A percentile compares a stretch with the other conserved stretches of the same genome.
Conservation (phyloP, 1,140 invertebrate species). For the Drosophila rhopaloa region DNA sequence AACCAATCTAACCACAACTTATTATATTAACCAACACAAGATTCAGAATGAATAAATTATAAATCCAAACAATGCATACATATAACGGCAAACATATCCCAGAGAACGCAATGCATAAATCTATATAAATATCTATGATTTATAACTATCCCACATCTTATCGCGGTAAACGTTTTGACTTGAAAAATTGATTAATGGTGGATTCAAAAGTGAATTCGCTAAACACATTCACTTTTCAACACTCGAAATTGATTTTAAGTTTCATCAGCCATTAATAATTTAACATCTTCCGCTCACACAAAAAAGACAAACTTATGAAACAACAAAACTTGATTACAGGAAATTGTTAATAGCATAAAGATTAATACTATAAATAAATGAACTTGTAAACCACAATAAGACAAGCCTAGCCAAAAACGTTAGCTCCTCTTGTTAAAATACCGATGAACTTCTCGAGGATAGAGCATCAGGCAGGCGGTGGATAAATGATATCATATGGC, state of each 20-base stretch:
- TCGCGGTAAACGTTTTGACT: slow-evolving; percentile 14
- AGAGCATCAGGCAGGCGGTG: slow-evolving; percentile 39
- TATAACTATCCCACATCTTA: slow-evolving; percentile 4
- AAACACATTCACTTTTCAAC: slow-evolving; percentile 7
- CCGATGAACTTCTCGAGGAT: slow-evolving; percentile 25
- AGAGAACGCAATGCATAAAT: slow-evolving; percentile 53
- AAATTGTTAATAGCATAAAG: slow-evolving; percentile 74
- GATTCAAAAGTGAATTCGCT: slow-evolving; percentile 1
- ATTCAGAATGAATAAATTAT: slow-evolving; percentile 43
- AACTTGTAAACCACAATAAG: slow-evolving; percentile 35
- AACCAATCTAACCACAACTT: slow-evolving; percentile 61
- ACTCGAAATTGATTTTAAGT: slow-evolving; percentile 14
- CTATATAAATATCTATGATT: slow-evolving; percentile 38
- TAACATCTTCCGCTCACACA: slow-evolving; percentile 43
- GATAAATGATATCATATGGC: slow-evolving; percentile 66
- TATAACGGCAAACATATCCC: slow-evolving; percentile 73
- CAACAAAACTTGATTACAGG: slow-evolving; percentile 82
- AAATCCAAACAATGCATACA: slow-evolving; percentile 52
- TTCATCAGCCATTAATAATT: slow-evolving; percentile 7
- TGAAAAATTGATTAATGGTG: slow-evolving; percentile 1
- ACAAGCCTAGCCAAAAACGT: slow-evolving; percentile 32
- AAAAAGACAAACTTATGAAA: slow-evolving; percentile 68
- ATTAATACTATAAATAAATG: slow-evolving; percentile 49
- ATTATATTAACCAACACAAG: slow-evolving; percentile 61
- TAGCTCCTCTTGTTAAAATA: slow-evolving; percentile 39